These are phyloP conservation scores for Hyles lineata DNA, from an alignment of 2,888 invertebrate species.

Conservation along the genomic window DNA sequence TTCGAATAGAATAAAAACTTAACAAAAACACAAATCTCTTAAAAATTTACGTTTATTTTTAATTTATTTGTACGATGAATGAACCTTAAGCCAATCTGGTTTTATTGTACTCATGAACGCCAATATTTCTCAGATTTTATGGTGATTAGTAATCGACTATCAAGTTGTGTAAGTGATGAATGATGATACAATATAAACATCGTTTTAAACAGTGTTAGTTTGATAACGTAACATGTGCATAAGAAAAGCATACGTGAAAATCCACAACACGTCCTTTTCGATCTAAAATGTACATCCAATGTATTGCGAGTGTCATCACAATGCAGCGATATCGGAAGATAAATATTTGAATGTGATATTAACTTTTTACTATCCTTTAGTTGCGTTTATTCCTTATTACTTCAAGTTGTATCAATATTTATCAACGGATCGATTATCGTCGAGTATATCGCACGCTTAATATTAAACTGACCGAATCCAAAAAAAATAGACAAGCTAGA, in stretches of 20 bases:
- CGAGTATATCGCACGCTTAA: too few relatives aligned
- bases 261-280: not conserved
- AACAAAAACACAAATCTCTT: too few relatives aligned
- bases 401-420: not conserved
- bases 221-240: not conserved
- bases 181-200: not conserved
- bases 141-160: too few relatives aligned
- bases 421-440: not conserved
- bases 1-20: too few relatives aligned
- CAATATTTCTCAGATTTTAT: too few relatives aligned
- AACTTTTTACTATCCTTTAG: not conserved
- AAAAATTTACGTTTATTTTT: too few relatives aligned
- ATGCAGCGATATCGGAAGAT: not conserved
- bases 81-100: too few relatives aligned
- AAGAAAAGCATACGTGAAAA: not conserved
- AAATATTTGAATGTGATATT: conserved; percentile 5
- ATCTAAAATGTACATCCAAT: not conserved
- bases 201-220: not conserved
- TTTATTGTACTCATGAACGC: too few relatives aligned
- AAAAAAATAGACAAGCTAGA: too few relatives aligned
- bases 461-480: too few relatives aligned
- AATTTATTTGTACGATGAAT: too few relatives aligned
- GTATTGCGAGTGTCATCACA: not conserved
- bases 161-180: not conserved
- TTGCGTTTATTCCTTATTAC: not conserved